phyloP scores from a whole-genome alignment of 35 echinoderm and acorn worm genomes.

The Apostichopus japonicus region DNA sequence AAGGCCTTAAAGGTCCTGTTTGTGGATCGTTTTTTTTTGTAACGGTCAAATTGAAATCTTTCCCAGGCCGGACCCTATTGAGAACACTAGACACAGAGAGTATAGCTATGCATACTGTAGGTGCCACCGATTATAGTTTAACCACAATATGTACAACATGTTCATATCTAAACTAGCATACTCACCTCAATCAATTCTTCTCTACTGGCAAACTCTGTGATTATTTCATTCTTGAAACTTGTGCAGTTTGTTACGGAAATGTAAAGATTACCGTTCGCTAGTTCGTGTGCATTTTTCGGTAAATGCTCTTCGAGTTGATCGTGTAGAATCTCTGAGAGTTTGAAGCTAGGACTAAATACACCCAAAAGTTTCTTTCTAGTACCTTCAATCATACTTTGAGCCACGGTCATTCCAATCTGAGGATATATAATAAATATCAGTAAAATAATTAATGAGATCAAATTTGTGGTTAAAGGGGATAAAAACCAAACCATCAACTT shows the following conservation, averaged over 20 bases:
- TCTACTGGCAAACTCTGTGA: neutral
- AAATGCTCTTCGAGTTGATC: constrained; percentile 22
- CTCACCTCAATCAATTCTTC: constrained; percentile 41
- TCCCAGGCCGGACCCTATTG: too few species aligned
- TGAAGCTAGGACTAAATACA: constrained; percentile 23
- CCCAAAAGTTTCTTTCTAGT: constrained; percentile 2
- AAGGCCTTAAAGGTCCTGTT: too few species aligned
- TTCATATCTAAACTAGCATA: neutral
- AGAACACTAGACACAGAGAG: too few species aligned
- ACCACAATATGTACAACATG: too few species aligned
- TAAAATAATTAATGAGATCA: too few species aligned
- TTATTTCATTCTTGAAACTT: constrained; percentile 3
- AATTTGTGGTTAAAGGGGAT: too few species aligned
- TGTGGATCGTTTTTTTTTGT: too few species aligned
- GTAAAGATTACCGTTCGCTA: constrained; percentile 26
- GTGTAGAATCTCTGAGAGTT: neutral
- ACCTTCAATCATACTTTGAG: neutral
- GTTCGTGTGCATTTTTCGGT: constrained; percentile 9
- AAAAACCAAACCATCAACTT: too few species aligned
- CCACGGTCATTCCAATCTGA: constrained; percentile 36
- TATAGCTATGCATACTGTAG: too few species aligned
- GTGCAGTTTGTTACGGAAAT: neutral
- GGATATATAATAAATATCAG: neutral
- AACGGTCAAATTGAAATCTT: too few species aligned
- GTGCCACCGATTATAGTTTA: too few species aligned